These are phyloP conservation scores for Channallabes apus DNA, from an alignment of 2,797 vertebrate genomes.

Conservation along the genomic window DNA sequence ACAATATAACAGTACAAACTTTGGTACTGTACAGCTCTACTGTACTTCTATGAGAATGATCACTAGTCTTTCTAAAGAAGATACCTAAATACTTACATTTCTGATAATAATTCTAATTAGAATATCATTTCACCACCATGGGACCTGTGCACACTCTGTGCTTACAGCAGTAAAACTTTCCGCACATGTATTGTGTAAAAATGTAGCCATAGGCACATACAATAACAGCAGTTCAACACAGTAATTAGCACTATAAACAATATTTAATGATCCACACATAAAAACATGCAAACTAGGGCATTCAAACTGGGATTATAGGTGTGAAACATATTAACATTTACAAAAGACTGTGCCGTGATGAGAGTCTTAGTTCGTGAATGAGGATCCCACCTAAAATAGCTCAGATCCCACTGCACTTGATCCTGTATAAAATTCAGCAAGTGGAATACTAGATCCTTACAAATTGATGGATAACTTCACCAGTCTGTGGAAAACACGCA, in stretches of 20 bases:
- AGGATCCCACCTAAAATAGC: too few species aligned
- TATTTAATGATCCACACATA: background rate
- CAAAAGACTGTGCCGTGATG: too few species aligned
- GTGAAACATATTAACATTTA: too few species aligned
- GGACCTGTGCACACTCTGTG: background rate
- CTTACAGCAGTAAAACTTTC: background rate
- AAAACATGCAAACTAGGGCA: background rate
- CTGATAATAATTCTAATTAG: background rate
- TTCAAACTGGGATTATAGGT: too few species aligned
- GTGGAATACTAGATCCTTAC: too few species aligned
- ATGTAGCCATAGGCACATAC: background rate
- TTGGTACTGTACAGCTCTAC: background rate
- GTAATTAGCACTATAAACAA: background rate
- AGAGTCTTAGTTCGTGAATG: too few species aligned
- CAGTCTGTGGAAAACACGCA: too few species aligned
- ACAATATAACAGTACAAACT: background rate
- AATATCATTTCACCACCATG: background rate
- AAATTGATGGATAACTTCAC: too few species aligned
- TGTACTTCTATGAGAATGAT: background rate
- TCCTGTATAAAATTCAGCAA: too few species aligned
- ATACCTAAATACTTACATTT: background rate
- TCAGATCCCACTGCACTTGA: too few species aligned
- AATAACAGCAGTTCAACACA: background rate
- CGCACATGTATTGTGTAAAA: background rate
- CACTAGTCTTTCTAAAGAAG: conserved; percentile 6